Conservation (phyloP, 2,888 invertebrate species). For the Cerastis leucographa region DNA sequence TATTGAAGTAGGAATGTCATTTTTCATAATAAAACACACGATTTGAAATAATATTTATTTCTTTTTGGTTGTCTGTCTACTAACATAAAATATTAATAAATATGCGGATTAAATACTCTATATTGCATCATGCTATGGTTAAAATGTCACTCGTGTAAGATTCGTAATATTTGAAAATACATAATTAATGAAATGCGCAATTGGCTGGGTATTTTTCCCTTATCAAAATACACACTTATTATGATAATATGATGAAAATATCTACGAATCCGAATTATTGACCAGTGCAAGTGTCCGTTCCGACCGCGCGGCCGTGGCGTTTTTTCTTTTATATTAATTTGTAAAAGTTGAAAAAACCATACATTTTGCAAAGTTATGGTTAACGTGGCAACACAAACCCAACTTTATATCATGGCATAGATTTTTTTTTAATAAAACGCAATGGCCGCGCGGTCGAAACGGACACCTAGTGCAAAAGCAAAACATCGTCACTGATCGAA, state of each 20-base stretch:
- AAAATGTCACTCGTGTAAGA: conserved; percentile 30
- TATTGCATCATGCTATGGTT: conserved; percentile 27
- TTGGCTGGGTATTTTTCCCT: conserved; percentile 13
- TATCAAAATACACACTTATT: conserved; percentile 44
- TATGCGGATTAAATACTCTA: conserved; percentile 38
- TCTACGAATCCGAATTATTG: conserved; percentile 24
- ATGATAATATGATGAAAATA: conserved; percentile 28
- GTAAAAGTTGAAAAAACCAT: too few species aligned
- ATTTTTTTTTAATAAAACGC: too few species aligned
- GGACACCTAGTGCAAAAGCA: background rate
- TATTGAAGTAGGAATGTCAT: conserved; percentile 58
- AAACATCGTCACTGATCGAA: background rate
- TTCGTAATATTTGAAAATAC: conserved; percentile 14
- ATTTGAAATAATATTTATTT: conserved; percentile 59
- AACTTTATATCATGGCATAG: too few species aligned
- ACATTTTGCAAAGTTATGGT: too few species aligned
- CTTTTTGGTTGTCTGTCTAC: conserved; percentile 40
- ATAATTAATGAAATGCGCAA: conserved; percentile 16
- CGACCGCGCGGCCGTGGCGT: too few species aligned
- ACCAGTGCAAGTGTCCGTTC: conserved; percentile 24
- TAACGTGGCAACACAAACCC: too few species aligned
- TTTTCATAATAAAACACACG: conserved; percentile 66
- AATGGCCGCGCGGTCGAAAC: too few species aligned
- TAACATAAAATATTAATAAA: conserved; percentile 46
- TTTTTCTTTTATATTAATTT: too few species aligned